These are phyloP conservation scores for Selenia dentaria DNA, from an alignment of 2,888 invertebrate species.

Conservation along the genomic window DNA sequence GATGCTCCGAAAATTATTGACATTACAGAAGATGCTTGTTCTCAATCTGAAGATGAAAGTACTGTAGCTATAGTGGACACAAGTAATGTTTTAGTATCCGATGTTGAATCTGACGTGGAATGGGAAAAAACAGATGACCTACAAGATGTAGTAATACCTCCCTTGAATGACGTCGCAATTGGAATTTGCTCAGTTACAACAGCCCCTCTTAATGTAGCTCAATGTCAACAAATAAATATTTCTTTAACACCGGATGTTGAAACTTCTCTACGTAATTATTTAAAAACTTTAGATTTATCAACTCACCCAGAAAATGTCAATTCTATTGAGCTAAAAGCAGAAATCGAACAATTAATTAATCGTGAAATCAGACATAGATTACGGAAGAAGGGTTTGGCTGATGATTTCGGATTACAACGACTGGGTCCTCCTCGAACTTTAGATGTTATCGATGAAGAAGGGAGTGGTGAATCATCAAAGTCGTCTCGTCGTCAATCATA, in stretches of 20 bases:
- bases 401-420: conserved; percentile 63
- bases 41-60: conserved; percentile 47
- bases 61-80: conserved; percentile 66
- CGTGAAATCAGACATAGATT: conserved; percentile 71
- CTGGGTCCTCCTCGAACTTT: conserved; percentile 88
- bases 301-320: conserved; percentile 67
- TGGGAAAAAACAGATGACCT: conserved; percentile 82
- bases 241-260: conserved; percentile 85
- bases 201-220: conserved; percentile 69
- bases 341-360: conserved; percentile 73
- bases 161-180: conserved; percentile 54
- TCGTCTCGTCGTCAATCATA: conserved; percentile 82
- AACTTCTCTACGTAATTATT: conserved; percentile 78
- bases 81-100: conserved; percentile 84
- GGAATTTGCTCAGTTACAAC: conserved; percentile 68
- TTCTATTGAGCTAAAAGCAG: conserved; percentile 69
- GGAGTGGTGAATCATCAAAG: conserved; percentile 86
- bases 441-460: conserved; percentile 92
- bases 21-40: conserved; percentile 56
- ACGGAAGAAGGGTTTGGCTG: conserved; percentile 68
- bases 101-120: conserved; percentile 86
- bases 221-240: conserved; percentile 61
- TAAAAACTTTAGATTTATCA: conserved; percentile 82
- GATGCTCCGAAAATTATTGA: conserved; percentile 73
- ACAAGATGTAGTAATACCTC: conserved; percentile 39